Evolutionary conservation across 2,113 vertebrate genomes (phyloP), one percentile per base, ranked within the genome.

Genomic region (Sardina pilchardus): DNA sequence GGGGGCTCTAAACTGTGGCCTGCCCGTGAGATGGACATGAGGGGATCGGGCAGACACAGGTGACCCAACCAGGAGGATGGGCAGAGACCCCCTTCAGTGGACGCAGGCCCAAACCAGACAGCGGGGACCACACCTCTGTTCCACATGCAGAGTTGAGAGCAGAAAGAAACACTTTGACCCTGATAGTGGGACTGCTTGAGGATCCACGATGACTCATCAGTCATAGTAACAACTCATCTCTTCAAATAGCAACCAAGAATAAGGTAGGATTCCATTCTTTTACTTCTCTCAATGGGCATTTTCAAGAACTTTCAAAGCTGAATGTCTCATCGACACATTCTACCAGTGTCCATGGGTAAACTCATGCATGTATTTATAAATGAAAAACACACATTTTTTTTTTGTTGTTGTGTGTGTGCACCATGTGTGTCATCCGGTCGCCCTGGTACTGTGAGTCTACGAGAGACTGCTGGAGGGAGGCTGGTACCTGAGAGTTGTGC

Each of bases 401-500:
- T n/a, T n/a, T n/a, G n/a, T n/a, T n/a, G n/a, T n/a, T 17, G 4
- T 78, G 12, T 75, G 14, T 34, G 67, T 7, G 26, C 24, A 63
- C 24, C 21, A 5, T 24, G 12, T 56, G 53, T 67, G 59, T 67
- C 1, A 48, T 48, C 7, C 47, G 9, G 9, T 14, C 48, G 10
- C 12, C 48, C 39, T 50, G 48, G 26, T 34, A 36, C 71, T 44
- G 48, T 43, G 39, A 43, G 8, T 42, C 16, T 84, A 24, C 24
- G 16, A 6, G 30, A 2, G 44, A 10, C 59, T 63, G 24, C 59
- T 7, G 59, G 59, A 63, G 59, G 14, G 71, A 16, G 9, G 9
- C 71, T 78, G 71, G 91, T 96, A 99, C 98, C 97, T 99, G 98
- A 36, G 96, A 96, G 90, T 95, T 96, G 89, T 94, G 95, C 91